Evolutionary conservation across 2,888 invertebrate species (phyloP), one percentile per base, ranked within the genome.

Genomic region (Argynnis bischoffii): DNA sequence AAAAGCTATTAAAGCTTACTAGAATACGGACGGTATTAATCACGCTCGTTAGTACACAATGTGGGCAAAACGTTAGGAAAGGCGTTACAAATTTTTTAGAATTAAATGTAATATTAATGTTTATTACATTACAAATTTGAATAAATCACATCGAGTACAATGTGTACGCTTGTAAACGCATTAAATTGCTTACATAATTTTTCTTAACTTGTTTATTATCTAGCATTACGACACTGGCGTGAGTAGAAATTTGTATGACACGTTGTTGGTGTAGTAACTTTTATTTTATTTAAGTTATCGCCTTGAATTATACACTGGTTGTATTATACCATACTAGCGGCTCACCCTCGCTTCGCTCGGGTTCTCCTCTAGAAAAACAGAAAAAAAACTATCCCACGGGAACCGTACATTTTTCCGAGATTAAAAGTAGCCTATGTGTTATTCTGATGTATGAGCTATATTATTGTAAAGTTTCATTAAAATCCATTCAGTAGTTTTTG

Each of bases 191-290:
- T 56, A 81, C 78, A 80, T 82, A 79, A 84, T 82, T 76, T 70
- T 75, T 79, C 81, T 80, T 82, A 79, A 81, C 75, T 78, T 79
- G 78, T 82, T 81, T 86, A 85, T 87, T 83, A 79, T 79, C 82
- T 11, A 78, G 82, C 83, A 83, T 71, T 71, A 72, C 81, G 75
- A 74, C 72, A 79, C 79, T 80, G 78, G 77, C 74, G 79, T 55
- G 55, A 41, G 21, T 51, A 21, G 65, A 63, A 66, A 70, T 60
- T 64, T 64, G 56, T 67, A 13, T 26, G 47, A 21, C 41, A 61
- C 51, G 35, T n/a, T 55, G 18, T 26, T 41, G 35, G 31, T 41
- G 14, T 46, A 1, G 47, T 59, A 47, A 35, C 6, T 35, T 35
- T 35, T 35, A 6, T 11, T 41, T 35, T 41, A 41, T 41, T 41